A percentile compares a stretch with the other conserved stretches of the same genome.
phyloP scores from a whole-genome alignment of 2,888 invertebrate species.

The Machimus rusticus region DNA sequence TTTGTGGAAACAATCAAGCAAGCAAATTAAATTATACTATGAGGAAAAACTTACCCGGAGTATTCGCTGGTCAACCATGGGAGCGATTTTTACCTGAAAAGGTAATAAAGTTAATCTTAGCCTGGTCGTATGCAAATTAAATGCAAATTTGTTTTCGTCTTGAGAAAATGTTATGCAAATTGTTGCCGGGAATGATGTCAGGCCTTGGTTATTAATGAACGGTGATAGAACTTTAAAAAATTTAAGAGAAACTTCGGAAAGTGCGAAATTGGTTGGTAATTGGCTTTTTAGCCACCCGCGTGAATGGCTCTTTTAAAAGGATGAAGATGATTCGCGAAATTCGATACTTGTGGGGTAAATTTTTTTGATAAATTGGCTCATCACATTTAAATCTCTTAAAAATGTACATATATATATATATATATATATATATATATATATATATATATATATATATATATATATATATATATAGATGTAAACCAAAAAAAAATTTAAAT shows the following conservation, averaged over 20 bases:
- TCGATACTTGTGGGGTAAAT: neutral
- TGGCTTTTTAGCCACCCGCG: neutral
- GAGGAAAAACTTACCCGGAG: slow-evolving; percentile 22
- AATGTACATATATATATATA: no score
- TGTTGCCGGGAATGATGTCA: slow-evolving; percentile 14
- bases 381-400: no score
- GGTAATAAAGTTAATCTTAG: slow-evolving; percentile 9
- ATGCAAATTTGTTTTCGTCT: slow-evolving; percentile 11
- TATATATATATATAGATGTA: no score
- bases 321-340: neutral
- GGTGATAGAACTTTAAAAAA: neutral
- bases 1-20: neutral
- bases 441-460: no score
- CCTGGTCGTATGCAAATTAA: slow-evolving; percentile 13
- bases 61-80: slow-evolving; percentile 11
- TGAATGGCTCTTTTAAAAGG: neutral
- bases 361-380: neutral
- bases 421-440: no score
- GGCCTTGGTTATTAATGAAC: neutral
- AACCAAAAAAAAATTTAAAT: no score
- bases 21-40: neutral
- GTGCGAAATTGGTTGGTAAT: neutral
- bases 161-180: slow-evolving; percentile 30
- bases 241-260: neutral
- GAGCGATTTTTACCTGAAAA: slow-evolving; percentile 23